A percentile compares a stretch with the other conserved stretches of the same genome.
Conservation (phyloP, 2,113 vertebrate genomes). For the Oplegnathus fasciatus region DNA sequence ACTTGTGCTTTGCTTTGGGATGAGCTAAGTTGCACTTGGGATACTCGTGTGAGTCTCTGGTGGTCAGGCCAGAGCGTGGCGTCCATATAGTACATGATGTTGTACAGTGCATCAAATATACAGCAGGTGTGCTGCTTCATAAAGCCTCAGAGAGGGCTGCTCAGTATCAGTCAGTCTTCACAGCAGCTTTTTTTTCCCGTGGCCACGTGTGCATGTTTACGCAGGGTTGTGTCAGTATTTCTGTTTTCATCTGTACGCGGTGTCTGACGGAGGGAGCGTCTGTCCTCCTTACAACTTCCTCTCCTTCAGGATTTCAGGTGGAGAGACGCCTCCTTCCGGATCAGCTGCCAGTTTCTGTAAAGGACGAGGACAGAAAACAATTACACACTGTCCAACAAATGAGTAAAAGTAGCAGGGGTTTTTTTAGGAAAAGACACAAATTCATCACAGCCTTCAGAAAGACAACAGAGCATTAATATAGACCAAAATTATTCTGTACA, state of each 20-base stretch:
- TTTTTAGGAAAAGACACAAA: slow-evolving; percentile 6
- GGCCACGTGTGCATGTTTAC: background rate
- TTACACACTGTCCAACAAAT: background rate
- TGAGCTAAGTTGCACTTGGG: slow-evolving; percentile 28
- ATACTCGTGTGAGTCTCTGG: slow-evolving; percentile 13
- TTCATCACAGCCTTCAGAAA: background rate
- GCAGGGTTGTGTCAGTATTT: background rate
- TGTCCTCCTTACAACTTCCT: slow-evolving; percentile 50
- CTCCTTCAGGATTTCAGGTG: slow-evolving; percentile 54
- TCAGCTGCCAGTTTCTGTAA: slow-evolving; percentile 65
- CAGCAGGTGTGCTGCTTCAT: slow-evolving; percentile 13
- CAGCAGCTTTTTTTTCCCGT: background rate
- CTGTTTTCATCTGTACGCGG: background rate
- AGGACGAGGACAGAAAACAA: slow-evolving; percentile 29
- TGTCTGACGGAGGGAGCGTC: background rate
- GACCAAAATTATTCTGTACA: background rate
- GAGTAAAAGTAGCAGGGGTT: background rate
- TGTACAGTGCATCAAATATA: slow-evolving; percentile 2
- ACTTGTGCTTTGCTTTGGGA: slow-evolving; percentile 20
- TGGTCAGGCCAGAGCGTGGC: background rate
- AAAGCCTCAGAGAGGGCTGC: background rate
- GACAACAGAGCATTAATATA: background rate
- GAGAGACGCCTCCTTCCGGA: slow-evolving; percentile 42
- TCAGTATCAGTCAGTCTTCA: slow-evolving; percentile 18
- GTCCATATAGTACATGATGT: slow-evolving; percentile 4